Percentiles rank a stretch among this genome's conserved stretches.
Evolutionary conservation across 2,113 vertebrate genomes (phyloP).

Genomic region (Podarcis raffonei): DNA sequence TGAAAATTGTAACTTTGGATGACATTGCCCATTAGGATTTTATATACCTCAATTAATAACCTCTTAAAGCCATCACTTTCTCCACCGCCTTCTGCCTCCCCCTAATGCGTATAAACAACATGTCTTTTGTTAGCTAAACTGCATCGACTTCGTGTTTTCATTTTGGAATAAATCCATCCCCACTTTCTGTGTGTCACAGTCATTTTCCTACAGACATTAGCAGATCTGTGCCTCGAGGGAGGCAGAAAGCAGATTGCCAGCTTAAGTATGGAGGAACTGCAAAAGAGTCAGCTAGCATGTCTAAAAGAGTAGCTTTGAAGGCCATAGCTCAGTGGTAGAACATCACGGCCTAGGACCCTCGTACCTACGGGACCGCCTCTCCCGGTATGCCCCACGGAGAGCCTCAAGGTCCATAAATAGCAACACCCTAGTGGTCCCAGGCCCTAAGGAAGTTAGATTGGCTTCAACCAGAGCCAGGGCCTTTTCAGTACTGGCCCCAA

Average conservation of each 20-base stretch:
- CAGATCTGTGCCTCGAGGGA: neutral
- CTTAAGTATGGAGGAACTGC: neutral
- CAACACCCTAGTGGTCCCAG: too few species aligned
- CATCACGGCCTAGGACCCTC: too few species aligned
- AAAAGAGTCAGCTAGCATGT: too few species aligned
- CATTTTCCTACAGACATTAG: constrained; percentile 33
- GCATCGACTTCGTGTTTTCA: constrained; percentile 2
- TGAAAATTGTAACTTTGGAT: constrained; percentile 25
- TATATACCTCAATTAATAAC: constrained; percentile 35
- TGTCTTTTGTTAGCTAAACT: neutral
- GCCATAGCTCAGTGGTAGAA: too few species aligned
- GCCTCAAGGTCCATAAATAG: too few species aligned
- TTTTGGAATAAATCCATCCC: constrained; percentile 39
- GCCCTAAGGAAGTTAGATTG: too few species aligned
- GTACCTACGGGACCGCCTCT: too few species aligned
- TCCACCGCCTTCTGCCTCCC: neutral
- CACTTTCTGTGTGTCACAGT: neutral
- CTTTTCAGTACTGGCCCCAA: too few species aligned
- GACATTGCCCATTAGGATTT: constrained; percentile 46
- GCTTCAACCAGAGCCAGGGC: too few species aligned
- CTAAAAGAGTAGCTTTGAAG: too few species aligned
- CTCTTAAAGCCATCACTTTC: constrained; percentile 45
- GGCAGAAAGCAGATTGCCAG: neutral
- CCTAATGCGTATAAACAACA: neutral
- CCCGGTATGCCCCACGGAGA: too few species aligned